Base-by-base conservation (phyloP, 1,140 invertebrate genomes). In the Sinonovacula constricta region DNA sequence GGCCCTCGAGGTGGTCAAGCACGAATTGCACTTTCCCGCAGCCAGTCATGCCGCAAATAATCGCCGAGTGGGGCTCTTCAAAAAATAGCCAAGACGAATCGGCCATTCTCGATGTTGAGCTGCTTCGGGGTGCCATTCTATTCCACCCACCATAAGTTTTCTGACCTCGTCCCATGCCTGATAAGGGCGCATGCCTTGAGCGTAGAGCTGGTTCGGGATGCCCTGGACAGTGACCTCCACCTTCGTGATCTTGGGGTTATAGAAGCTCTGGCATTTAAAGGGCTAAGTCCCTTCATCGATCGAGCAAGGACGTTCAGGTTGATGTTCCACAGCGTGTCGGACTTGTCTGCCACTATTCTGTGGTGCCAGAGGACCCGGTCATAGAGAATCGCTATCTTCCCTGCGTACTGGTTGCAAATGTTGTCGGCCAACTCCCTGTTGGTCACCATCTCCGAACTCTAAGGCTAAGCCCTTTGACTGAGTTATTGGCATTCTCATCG, bases 171-270 rank as follows among this genome's bases (percentile, higher is more conserved):
- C 65, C 54, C 34, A 66, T 36, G 53, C 10, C 28, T 76, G 75
- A 34, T 63, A 57, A 15, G 77, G 22, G 14, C 49, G 18, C n/a
- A 76, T 31, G 12, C 71, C 70, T 57, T 75, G 51, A 4, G 0
- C 5, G 71, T 66, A 72, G 14, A 80, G 33, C 56, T 80, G 28
- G 60, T 80, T 66, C 26, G 71, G 51, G 3, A 80, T 28, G 4
- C 78, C 78, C 26, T 67, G 36, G 30, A 75, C 56, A 24, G 60
- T 67, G 15, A 62, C 71, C 33, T 76, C 49, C 14, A 75, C 60
- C 18, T 80, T 76, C 1, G n/a, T n/a, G n/a, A n/a, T 80, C 31
- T 53, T 76, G 22, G 59, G 78, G 51, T 80, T 76, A 15, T 80
- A 71, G 39, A 80, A 79, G 5, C 54, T 30, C 7, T 62, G 28